Evolutionary conservation across 2,888 invertebrate species (phyloP).

Genomic region (Hirudinaria manillensis): DNA sequence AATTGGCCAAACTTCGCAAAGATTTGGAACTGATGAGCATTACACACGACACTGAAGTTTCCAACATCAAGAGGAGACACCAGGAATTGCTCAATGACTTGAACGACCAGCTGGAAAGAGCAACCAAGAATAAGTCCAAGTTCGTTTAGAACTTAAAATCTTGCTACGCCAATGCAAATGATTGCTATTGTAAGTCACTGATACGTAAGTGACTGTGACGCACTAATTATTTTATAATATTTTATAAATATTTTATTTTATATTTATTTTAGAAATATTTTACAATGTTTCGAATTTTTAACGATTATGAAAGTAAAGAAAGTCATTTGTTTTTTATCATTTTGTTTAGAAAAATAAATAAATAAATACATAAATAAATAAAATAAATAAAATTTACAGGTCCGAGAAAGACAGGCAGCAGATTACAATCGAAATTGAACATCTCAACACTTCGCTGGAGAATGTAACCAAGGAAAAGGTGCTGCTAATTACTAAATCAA

Average conservation of each 20-base stretch:
- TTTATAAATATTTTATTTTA: too few species aligned
- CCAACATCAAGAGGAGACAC: slow-evolving; percentile 93
- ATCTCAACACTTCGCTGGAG: slow-evolving; percentile 90
- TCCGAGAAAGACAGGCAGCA: slow-evolving; percentile 96
- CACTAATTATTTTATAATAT: neutral
- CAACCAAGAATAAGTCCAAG: slow-evolving; percentile 66
- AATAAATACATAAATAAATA: too few species aligned
- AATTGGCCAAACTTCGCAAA: slow-evolving; percentile 91
- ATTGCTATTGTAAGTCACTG: too few species aligned
- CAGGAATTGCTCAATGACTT: slow-evolving; percentile 95
- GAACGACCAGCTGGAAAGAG: slow-evolving; percentile 95
- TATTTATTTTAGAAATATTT: too few species aligned
- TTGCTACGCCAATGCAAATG: too few species aligned
- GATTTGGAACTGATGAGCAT: slow-evolving; percentile 96
- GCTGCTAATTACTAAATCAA: slow-evolving; percentile 19
- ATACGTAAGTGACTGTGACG: too few species aligned
- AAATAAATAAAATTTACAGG: slow-evolving; percentile 59
- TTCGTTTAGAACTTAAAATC: neutral
- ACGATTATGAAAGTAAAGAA: too few species aligned
- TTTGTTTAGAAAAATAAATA: too few species aligned
- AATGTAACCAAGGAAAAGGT: slow-evolving; percentile 84
- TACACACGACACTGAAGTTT: slow-evolving; percentile 93
- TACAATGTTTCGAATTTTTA: too few species aligned
- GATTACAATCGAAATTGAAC: slow-evolving; percentile 97
- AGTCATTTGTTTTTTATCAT: too few species aligned